Base-by-base conservation (phyloP, 2,113 vertebrate genomes). In the Thunnus thynnus region DNA sequence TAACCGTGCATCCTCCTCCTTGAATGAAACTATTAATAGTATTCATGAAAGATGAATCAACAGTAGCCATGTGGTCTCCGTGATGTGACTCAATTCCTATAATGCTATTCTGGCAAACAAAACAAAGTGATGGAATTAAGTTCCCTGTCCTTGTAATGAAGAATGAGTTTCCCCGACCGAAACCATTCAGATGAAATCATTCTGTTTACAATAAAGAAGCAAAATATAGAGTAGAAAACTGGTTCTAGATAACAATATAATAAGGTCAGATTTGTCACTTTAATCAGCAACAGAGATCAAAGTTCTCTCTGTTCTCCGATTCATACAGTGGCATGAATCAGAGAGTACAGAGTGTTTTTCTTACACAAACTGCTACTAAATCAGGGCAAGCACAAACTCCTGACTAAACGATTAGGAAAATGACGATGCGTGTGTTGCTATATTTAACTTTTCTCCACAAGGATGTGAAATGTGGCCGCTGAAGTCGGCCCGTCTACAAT, bases 401-500 rank as follows among this genome's bases (percentile, higher is more conserved):
- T 86, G 71, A 89, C 84, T 72, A 78, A 91, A 85, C 87, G 13
- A 88, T 90, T 91, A 85, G 91, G 90, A 88, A 92, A 94, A 90
- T 76, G 76, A 72, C 58, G 63, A 69, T 77, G 85, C 82, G 69
- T 72, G 56, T 32, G 50, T 36, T 65, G 72, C 92, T 93, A 93
- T 85, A 85, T 91, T 90, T 93, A 94, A 84, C 91, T 75, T 88
- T 82, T 83, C 85, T 77, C 76, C 83, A 80, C 30, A 88, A 89
- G 92, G 87, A 91, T 86, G 88, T 90, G 88, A 93, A 91, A 88
- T 80, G 85, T 75, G 81, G 86, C 80, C 36, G 18, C 82, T 76
- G 78, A 83, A 89, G 86, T 87, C 47, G 51, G 80, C 78, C 68
- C 62, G 12, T 72, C 86, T 84, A 68, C 86, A 89, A 84, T 67